Conservation (phyloP, 2,888 invertebrate species). For the Hartigia nigra region DNA sequence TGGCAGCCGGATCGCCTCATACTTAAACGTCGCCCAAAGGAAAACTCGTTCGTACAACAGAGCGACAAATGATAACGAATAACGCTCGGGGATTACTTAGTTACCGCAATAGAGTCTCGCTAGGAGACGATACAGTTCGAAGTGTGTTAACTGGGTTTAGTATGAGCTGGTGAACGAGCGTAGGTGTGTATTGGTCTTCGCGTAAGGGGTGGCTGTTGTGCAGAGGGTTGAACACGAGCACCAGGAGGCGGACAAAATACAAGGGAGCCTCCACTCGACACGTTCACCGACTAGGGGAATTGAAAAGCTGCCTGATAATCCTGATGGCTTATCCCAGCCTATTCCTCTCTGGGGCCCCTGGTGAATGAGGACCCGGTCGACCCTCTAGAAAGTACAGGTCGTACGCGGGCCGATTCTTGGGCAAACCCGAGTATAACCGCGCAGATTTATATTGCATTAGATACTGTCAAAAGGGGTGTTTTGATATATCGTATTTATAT, state of each 20-base stretch:
- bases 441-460: background rate
- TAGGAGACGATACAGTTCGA: background rate
- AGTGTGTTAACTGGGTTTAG: conserved; percentile 49
- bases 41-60: conserved; percentile 46
- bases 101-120: conserved; percentile 60
- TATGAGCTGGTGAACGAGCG: background rate
- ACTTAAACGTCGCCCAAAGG: conserved; percentile 42
- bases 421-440: too few relatives aligned
- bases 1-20: background rate
- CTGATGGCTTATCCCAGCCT: conserved; percentile 57
- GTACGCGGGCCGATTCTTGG: background rate
- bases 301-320: conserved; percentile 64
- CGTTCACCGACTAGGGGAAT: conserved; percentile 63
- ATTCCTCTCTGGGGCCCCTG: conserved; percentile 29
- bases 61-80: conserved; percentile 64
- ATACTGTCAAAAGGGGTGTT: background rate
- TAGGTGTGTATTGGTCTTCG: conserved; percentile 8
- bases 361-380: conserved; percentile 35
- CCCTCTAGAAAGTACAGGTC: background rate
- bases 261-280: conserved; percentile 53
- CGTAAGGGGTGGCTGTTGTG: conserved; percentile 7
- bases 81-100: conserved; percentile 64
- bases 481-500: background rate
- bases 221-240: conserved; percentile 23
- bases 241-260: conserved; percentile 35